phyloP scores from a whole-genome alignment of 2,113 vertebrate species.

The Mastomys natalensis region DNA sequence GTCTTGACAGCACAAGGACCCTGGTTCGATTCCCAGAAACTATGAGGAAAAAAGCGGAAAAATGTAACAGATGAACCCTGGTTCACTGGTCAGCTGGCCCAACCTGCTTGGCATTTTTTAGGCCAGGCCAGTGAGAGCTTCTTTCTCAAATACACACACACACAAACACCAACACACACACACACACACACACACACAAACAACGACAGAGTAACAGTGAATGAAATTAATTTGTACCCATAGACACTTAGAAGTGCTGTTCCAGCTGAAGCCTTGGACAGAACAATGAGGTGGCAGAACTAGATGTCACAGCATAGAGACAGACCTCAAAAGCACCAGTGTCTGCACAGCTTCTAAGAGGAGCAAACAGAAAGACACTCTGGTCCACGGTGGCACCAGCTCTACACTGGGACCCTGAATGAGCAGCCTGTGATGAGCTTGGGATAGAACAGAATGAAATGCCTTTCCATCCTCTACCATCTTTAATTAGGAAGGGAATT shows the following conservation, averaged over 20 bases:
- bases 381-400: rapidly evolving
- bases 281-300: not conserved
- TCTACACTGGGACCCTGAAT: not conserved
- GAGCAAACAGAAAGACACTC: not conserved
- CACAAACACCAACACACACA: not conserved
- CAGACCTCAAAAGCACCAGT: rapidly evolving
- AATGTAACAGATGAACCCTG: not conserved
- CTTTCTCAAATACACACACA: not conserved
- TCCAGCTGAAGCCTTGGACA: not conserved
- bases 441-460: not conserved
- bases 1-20: not conserved
- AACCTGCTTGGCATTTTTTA: not conserved
- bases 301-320: not conserved
- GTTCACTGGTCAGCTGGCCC: not conserved
- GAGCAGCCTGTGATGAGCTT: not conserved
- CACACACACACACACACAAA: not conserved
- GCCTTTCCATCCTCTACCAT: conserved; percentile 53
- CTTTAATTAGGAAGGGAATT: conserved; percentile 60
- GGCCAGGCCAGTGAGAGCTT: not conserved
- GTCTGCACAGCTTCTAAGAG: not conserved
- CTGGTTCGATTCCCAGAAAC: not conserved
- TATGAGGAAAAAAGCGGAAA: not conserved
- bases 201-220: no score
- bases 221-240: not conserved
- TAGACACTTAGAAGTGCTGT: not conserved